Conservation (phyloP, 2,113 vertebrate genomes). For the Vulpes lagopus region DNA sequence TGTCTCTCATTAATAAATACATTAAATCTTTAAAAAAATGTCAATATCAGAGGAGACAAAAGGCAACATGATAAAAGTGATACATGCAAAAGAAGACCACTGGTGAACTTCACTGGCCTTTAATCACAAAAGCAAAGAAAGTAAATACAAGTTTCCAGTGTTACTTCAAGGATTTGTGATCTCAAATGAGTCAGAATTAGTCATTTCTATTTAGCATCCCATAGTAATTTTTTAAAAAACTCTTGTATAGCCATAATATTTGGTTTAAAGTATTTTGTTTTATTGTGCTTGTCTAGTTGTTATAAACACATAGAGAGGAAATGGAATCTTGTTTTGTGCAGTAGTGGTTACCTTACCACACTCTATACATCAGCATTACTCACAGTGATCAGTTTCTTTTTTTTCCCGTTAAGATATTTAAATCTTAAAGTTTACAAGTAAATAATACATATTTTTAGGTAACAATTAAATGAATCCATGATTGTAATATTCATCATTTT, state of each 20-base stretch:
- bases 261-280: not conserved
- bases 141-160: not conserved
- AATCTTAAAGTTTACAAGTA: not conserved
- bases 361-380: not conserved
- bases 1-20: no score
- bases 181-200: not conserved
- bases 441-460: not conserved
- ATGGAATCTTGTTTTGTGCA: not conserved
- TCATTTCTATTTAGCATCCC: not conserved
- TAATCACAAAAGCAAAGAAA: not conserved
- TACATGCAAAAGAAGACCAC: not conserved
- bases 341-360: not conserved
- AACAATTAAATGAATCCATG: not conserved
- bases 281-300: not conserved
- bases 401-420: not conserved
- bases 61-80: not conserved
- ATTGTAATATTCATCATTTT: not conserved
- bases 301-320: not conserved
- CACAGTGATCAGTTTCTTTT: not conserved
- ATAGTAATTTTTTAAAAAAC: not conserved
- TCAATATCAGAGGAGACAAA: not conserved
- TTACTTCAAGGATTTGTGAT: not conserved
- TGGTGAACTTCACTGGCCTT: not conserved
- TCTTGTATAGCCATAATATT: not conserved
- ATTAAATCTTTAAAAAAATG: not conserved